phyloP scores from a whole-genome alignment of 2,113 vertebrate species.

The Dipodomys merriami region DNA sequence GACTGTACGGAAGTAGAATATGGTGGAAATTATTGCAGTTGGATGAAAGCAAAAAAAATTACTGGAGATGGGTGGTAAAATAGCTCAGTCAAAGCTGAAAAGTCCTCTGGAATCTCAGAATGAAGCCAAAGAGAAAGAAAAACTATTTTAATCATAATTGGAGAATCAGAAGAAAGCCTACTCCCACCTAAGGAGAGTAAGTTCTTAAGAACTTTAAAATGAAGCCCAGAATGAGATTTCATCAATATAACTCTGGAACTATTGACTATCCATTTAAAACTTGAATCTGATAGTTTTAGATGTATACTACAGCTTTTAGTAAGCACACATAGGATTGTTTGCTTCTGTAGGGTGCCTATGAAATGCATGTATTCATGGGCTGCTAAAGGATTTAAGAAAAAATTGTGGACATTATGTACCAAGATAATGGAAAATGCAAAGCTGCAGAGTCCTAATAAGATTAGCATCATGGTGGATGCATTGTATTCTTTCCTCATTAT shows the following conservation, averaged over 20 bases:
- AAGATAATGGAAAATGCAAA: conserved; percentile 44
- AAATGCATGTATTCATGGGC: background rate
- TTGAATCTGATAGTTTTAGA: conserved; percentile 20
- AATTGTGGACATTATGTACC: background rate
- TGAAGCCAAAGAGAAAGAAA: background rate
- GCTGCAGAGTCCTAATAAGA: background rate
- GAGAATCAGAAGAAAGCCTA: background rate
- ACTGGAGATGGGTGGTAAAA: background rate
- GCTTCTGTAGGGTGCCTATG: background rate
- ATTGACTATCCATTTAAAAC: background rate
- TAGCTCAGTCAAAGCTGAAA: background rate
- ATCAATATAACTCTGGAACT: background rate
- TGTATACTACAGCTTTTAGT: background rate
- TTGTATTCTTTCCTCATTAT: background rate
- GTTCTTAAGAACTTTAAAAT: conserved; percentile 32
- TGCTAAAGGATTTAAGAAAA: background rate
- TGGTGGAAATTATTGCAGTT: background rate
- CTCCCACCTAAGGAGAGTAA: conserved; percentile 19
- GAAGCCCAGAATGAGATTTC: background rate
- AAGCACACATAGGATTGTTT: background rate
- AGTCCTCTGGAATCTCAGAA: background rate
- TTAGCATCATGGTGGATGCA: background rate
- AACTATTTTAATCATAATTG: background rate
- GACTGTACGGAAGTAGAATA: background rate
- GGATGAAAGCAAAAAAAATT: background rate